Base-by-base conservation (phyloP, 2,113 vertebrate species). In the Pelecanus crispus region DNA sequence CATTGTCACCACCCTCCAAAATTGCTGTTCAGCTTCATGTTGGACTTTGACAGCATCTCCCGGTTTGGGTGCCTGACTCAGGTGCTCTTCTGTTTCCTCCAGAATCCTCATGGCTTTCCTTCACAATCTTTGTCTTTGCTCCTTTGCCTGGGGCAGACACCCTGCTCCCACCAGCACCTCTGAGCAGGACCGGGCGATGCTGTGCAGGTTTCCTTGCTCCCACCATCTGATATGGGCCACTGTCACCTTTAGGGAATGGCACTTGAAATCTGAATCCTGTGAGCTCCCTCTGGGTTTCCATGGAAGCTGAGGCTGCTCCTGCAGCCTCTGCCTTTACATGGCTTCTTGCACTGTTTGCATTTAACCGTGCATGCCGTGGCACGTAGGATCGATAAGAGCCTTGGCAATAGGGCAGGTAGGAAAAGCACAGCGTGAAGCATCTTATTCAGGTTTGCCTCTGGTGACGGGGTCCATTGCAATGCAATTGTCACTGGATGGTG, bases 361-460 rank as follows among this genome's bases (percentile, higher is more conserved):
- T 59, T 32, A 29, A 66, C 61, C 4, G 4, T 4, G 19, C 21
- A 2, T 9, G n/a, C 36, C 8, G 49, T 10, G 19, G 53, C 58
- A 5, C 47, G 0, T 13, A 1, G 77, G 22, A 7, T 20, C 6
- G 1, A 10, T 1, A 2, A 7, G 82, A 59, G 58, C 71, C 81
- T 62, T 10, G 42, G 72, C 61, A 4, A 0, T 0, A 3, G 3
- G 61, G 10, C 45, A 14, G 49, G 44, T 8, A 7, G 62, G 28
- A 9, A 68, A 31, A 50, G 32, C n/a, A 49, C 52, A 14, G 2
- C 14, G 1, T 0, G 32, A 22, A 38, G 13, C 13, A 3, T 19
- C 55, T 44, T 2, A 3, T 3, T 19, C 32, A 8, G 7, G 14
- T 17, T 3, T 55, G 40, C 7, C 79, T 29, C n/a, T 1, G 6